Evolutionary conservation across 2,888 invertebrate species (phyloP), one percentile per base, ranked within the genome.

Genomic region (Cataglyphis altisquamis): DNA sequence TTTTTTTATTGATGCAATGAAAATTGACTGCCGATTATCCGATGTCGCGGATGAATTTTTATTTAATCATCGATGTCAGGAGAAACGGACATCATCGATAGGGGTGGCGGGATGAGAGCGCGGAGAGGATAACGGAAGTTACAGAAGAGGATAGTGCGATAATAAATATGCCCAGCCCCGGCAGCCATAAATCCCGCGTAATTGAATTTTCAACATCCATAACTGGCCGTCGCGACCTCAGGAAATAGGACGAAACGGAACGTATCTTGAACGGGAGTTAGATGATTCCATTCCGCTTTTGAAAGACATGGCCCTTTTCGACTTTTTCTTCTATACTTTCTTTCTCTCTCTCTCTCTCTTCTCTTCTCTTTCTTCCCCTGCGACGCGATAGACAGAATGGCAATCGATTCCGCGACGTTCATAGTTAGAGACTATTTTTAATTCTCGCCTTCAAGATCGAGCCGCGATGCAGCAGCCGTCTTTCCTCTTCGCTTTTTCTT

Each of bases 201-300:
- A 93, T 93, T 92, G 93, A 93, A 93, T 93, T 93, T 92, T 92
- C 91, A 91, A 91, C 89, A 91, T 91, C 91, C 89, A 91, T 89
- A 91, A 91, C 92, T 87, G 87, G 88, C 84, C 80, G 89, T 85
- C 89, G 86, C 89, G 90, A 92, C 87, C 88, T 89, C 88, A 83
- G 91, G 90, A 92, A 93, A 92, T 91, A 87, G 91, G 87, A 91
- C 87, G 86, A 90, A 91, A 91, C 91, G 86, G 89, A 91, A 91
- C 91, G 91, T 92, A 91, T 91, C 92, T 92, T 89, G 89, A 89
- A 86, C 88, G 85, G 83, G 86, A 84, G 84, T 62, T 72, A 84
- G 83, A 82, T 85, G 84, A 85, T 72, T 88, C 84, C 90, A 84
- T 88, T 78, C 88, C 72, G 73, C 83, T 78, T 90, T 70, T 85